These are phyloP conservation scores for Brachycybe producta DNA, from an alignment of 2,888 invertebrate species.

Conservation along the genomic window DNA sequence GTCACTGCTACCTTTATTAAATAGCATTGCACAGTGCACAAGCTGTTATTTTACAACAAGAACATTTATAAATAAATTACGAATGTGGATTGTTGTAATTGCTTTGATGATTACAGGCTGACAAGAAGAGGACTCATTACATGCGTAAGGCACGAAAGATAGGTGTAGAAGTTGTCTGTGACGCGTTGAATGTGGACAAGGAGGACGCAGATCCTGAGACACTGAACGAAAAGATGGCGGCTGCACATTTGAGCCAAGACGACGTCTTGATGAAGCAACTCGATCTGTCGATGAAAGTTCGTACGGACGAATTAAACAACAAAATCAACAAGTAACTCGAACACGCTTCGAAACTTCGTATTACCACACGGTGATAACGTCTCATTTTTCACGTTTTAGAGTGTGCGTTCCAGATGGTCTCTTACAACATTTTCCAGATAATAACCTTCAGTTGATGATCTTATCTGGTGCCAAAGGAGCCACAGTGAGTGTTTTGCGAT, in stretches of 20 bases:
- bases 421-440: constrained; percentile 73
- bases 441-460: constrained; percentile 97
- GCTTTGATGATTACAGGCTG: constrained; percentile 50
- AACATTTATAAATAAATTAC: too few relatives aligned
- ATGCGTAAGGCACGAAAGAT: constrained; percentile 49
- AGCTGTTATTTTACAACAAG: too few relatives aligned
- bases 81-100: too few relatives aligned
- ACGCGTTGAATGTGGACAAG: constrained; percentile 50
- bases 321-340: constrained; percentile 73
- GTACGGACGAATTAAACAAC: constrained; percentile 72
- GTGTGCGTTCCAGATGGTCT: constrained; percentile 72
- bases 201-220: constrained; percentile 40
- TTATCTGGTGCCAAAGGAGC: constrained; percentile 98
- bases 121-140: constrained; percentile 53
- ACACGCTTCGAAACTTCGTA: neutral
- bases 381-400: constrained; percentile 32
- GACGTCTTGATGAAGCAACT: constrained; percentile 62
- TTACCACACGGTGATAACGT: neutral
- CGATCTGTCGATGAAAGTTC: constrained; percentile 61
- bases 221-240: constrained; percentile 52
- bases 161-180: constrained; percentile 50
- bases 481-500: constrained; percentile 43
- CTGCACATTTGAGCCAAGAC: constrained; percentile 46
- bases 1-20: too few relatives aligned
- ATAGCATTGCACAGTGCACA: too few relatives aligned